Evolutionary conservation across 2,888 invertebrate species (phyloP).

Genomic region (Caenorhabditis plicata): DNA sequence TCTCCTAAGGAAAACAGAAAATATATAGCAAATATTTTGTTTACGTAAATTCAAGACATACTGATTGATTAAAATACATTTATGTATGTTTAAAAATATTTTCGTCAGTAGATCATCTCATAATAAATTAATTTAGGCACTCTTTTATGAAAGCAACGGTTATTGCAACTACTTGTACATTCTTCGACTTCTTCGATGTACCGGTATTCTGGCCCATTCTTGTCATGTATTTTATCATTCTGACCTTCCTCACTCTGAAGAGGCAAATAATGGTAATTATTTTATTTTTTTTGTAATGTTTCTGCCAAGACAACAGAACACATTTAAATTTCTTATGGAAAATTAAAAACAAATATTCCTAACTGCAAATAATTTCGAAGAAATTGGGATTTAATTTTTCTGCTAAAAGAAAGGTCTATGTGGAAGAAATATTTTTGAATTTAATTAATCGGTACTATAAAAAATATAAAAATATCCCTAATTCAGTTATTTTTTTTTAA

Average conservation of each 20-base stretch:
- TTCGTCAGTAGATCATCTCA: neutral
- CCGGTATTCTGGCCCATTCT: conserved; percentile 99
- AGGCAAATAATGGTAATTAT: conserved; percentile 90
- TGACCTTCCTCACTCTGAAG: conserved; percentile 99
- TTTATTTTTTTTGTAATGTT: neutral
- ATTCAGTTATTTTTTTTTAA: neutral
- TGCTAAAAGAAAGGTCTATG: too few species aligned
- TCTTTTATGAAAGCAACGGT: conserved; percentile 91
- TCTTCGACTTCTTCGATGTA: conserved; percentile 92
- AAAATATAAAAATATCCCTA: too few species aligned
- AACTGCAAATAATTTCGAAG: too few species aligned
- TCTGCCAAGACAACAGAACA: neutral
- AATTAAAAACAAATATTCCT: too few species aligned
- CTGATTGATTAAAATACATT: too few species aligned
- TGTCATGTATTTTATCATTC: conserved; percentile 98
- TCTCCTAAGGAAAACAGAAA: too few species aligned
- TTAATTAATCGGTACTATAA: too few species aligned
- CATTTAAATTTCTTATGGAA: too few species aligned
- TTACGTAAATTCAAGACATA: too few species aligned
- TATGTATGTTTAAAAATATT: neutral
- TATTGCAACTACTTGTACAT: conserved; percentile 86
- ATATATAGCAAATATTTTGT: too few species aligned
- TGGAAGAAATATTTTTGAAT: too few species aligned
- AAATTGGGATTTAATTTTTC: too few species aligned
- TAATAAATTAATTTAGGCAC: conserved; percentile 70